Base-by-base conservation (phyloP, 2,888 invertebrate species). In the Cerastis leucographa region DNA sequence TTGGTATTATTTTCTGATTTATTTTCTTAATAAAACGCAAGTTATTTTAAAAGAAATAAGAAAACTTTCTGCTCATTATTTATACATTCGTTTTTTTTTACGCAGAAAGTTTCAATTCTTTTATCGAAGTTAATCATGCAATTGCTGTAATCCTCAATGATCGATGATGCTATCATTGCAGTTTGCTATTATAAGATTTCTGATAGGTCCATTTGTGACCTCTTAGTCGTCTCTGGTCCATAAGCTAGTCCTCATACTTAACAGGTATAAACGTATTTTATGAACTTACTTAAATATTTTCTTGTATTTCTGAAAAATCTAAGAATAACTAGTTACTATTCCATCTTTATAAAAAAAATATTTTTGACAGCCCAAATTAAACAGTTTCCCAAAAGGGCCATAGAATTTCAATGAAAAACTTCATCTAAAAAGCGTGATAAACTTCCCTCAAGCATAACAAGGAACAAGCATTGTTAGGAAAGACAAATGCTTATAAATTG, bases 401-500 rank as follows among this genome's bases (percentile, higher is more conserved):
- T 14, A 11, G 14, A 65, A 25, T 12, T 61, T 8, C 17, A 56
- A 49, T 35, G 19, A 49, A 74, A 71, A 80, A 61, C 54, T 9
- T 56, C 25, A 19, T n/a, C 51, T 4, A 19, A 42, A 83, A 73
- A 40, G 7, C 29, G 19, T n/a, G n/a, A n/a, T 76, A 69, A 64
- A 54, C 51, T 64, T 64, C 65, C 80, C 85, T 70, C 65, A 40
- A 78, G 64, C 70, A 44, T 25, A 82, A 87, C 73, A 87, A 77
- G 75, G 86, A 86, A 86, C 77, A 88, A 85, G 81, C 91, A 89
- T 92, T 91, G 91, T 91, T 92, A 89, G 81, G 85, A 83, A 92
- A 92, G 91, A 92, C 90, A 92, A 92, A 92, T 91, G 91, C 87
- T 87, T 90, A 89, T 89, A 89, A 89, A 88, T 89, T 89, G 86